These are phyloP conservation scores for Rhodeus uyekii DNA, from an alignment of 2,797 vertebrate species.

Conservation along the genomic window DNA sequence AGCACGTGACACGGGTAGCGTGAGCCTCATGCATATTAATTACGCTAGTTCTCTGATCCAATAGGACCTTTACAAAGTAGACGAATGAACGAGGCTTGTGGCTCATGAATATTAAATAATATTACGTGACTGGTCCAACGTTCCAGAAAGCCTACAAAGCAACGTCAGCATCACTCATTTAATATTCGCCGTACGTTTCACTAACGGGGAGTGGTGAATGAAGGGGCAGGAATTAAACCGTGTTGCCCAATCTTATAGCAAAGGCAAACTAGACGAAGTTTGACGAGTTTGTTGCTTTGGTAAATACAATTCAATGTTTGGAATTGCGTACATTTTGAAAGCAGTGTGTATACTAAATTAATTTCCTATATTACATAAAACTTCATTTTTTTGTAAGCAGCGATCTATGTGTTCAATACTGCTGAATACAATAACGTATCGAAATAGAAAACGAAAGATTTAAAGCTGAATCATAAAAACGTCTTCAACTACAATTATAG, in stretches of 20 bases:
- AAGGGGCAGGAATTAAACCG: neutral
- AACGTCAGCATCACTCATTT: neutral
- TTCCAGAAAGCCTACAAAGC: neutral
- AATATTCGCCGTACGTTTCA: constrained; percentile 22
- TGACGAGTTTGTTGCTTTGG: constrained; percentile 3
- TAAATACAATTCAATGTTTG: neutral
- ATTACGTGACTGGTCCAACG: neutral
- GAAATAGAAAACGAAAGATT: neutral
- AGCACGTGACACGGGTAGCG: constrained; percentile 69
- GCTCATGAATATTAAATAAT: constrained; percentile 1
- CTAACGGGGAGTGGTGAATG: neutral
- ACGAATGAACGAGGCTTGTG: neutral
- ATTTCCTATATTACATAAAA: neutral
- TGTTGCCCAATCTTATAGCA: neutral
- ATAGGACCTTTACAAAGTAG: neutral
- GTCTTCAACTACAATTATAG: neutral
- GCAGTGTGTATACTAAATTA: neutral
- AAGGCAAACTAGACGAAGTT: neutral
- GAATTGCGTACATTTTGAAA: neutral
- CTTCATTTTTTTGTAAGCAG: neutral
- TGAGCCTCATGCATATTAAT: constrained; percentile 45
- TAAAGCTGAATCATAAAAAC: neutral
- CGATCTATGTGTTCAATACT: neutral
- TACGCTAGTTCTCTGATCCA: neutral
- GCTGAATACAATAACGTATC: neutral